A percentile compares a stretch with the other conserved stretches of the same genome.
These are phyloP conservation scores for Platyura marginata DNA, from an alignment of 1,140 invertebrate species.

Conservation along the genomic window DNA sequence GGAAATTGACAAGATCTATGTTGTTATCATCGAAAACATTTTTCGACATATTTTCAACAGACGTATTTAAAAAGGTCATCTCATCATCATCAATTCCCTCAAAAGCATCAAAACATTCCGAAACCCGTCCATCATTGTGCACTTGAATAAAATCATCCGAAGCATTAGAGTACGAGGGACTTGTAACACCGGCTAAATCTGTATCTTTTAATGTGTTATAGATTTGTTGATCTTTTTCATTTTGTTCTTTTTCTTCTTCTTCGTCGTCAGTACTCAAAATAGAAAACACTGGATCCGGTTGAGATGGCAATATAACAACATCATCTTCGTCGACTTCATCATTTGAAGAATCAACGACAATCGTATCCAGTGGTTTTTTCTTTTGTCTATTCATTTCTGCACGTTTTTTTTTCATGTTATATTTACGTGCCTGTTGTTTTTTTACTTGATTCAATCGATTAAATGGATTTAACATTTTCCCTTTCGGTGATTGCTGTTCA, in stretches of 20 bases:
- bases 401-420: not conserved
- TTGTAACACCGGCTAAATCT: slow-evolving; percentile 5
- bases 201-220: not conserved
- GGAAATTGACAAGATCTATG: not conserved
- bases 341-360: not conserved
- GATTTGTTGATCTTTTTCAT: not conserved
- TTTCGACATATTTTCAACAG: not conserved
- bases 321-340: not conserved
- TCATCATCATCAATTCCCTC: not conserved
- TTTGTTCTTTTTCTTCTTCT: not conserved
- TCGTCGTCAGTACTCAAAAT: not conserved
- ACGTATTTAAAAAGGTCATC: not conserved
- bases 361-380: not conserved
- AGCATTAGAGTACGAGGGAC: slow-evolving; percentile 15
- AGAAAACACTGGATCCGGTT: not conserved
- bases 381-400: not conserved
- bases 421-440: not conserved
- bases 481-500: not conserved
- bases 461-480: no score
- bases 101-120: not conserved
- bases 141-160: slow-evolving; percentile 22
- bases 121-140: slow-evolving; percentile 11
- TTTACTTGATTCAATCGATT: not conserved
- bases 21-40: no score
- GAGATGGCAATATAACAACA: not conserved